A percentile compares a stretch with the other conserved stretches of the same genome.
Conservation (phyloP, 1,140 invertebrate species). For the Pygmarrhopalites habei region DNA sequence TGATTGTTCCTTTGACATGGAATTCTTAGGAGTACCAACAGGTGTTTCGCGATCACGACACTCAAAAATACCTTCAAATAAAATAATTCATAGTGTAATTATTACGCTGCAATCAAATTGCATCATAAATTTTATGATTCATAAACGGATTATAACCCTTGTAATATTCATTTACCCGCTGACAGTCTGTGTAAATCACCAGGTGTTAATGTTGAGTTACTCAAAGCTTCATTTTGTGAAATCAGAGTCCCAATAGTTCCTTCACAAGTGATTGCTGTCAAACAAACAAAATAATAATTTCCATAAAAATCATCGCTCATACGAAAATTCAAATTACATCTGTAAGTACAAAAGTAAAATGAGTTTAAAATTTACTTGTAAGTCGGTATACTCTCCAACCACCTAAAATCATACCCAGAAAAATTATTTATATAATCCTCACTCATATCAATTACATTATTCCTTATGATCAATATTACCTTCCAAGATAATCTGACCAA, state of each 20-base stretch:
- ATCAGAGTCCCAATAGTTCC: slow-evolving; percentile 32
- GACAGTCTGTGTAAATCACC: slow-evolving; percentile 31
- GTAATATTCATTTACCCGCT: slow-evolving; percentile 21
- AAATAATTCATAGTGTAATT: not conserved
- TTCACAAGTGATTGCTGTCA: slow-evolving; percentile 25
- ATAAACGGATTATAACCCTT: no score
- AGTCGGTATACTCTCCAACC: slow-evolving; percentile 35
- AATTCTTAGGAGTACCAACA: slow-evolving; percentile 20
- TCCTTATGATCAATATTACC: no score
- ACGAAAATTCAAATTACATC: not conserved
- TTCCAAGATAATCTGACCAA: slow-evolving; percentile 27
- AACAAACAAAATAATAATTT: not conserved
- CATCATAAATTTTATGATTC: no score
- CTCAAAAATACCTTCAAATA: not conserved
- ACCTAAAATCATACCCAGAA: no score
- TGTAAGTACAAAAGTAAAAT: slow-evolving; percentile 6
- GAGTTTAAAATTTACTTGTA: slow-evolving; percentile 22
- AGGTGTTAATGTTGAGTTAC: slow-evolving; percentile 15
- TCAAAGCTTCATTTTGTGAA: slow-evolving; percentile 4
- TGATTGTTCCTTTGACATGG: slow-evolving; percentile 21
- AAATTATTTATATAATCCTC: no score
- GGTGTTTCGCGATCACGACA: not conserved
- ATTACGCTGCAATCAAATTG: no score
- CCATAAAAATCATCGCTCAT: not conserved
- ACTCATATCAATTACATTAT: no score